Base-by-base conservation (phyloP, 2,113 vertebrate species). In the Cynocephalus volans region DNA sequence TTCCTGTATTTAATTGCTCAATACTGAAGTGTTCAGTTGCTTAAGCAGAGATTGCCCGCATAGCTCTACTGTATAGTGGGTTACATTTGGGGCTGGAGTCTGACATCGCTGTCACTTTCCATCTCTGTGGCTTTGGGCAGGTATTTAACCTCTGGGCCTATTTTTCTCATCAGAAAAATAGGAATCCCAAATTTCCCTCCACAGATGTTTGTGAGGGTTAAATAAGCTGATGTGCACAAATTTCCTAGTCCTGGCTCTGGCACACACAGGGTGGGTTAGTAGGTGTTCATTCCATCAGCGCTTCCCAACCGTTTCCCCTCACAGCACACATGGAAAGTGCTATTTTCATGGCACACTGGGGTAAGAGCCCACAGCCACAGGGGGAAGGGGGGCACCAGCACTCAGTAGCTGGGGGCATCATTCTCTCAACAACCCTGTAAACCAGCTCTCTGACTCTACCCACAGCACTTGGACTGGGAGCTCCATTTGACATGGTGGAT, bases 121-220 rank as follows among this genome's bases (percentile, higher is more conserved):
- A 36, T 50, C n/a, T 81, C 11, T 23, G 11, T 48, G 58, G 15
- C 82, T 77, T 36, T 31, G n/a, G 70, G 31, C 67, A 85, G 72
- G 50, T 81, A n/a, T 45, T 95, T 88, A 79, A 93, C 60, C 50
- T 86, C 48, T 72, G 52, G 60, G 62, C 33, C 52, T 94, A n/a
- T 85, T 91, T 96, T 93, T 77, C 79, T 88, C 45, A 79, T 83
- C 41, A 73, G 96, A 92, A 94, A 81, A 93, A 31, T 60, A 69
- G 45, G 33, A 82, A 79, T 79, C 67, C 17, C 48, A 88, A 62
- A 60, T 52, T 91, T 92, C 64, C 84, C 23, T 13, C 84, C 10
- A 15, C 0, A 1, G 28, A 11, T 19, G 14, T 36, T 23, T 52
- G 65, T 45, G 54, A 48, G 11, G 45, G n/a, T 45, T 88, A 56